Evolutionary conservation across 2,113 vertebrate genomes (phyloP).

Genomic region (Seriola quinqueradiata): DNA sequence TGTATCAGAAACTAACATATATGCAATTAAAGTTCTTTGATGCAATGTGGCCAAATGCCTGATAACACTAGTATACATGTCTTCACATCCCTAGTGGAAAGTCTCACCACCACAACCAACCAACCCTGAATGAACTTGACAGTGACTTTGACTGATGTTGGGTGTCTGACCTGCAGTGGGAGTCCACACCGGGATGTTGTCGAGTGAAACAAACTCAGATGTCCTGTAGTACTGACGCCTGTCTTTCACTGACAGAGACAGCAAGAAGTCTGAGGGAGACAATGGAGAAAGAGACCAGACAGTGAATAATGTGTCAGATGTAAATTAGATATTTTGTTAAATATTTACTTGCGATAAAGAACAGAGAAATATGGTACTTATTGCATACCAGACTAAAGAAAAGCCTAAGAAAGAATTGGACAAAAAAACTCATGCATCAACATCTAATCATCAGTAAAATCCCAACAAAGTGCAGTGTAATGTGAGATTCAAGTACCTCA

Average conservation of each 20-base stretch:
- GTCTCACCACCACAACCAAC: background rate
- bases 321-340: background rate
- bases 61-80: background rate
- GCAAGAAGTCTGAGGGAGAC: slow-evolving; percentile 80
- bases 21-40: background rate
- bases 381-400: background rate
- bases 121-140: background rate
- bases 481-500: background rate
- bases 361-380: background rate
- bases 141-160: slow-evolving; percentile 27
- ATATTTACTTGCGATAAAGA: background rate
- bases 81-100: background rate
- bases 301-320: background rate
- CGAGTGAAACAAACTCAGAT: slow-evolving; percentile 80
- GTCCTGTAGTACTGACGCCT: slow-evolving; percentile 85
- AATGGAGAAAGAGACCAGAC: background rate
- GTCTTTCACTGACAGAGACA: slow-evolving; percentile 84
- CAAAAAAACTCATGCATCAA: background rate
- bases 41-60: background rate
- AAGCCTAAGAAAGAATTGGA: background rate
- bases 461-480: too few relatives aligned
- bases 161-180: slow-evolving; percentile 69
- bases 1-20: too few relatives aligned
- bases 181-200: slow-evolving; percentile 87
- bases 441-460: background rate